Percentiles rank a stretch among this genome's conserved stretches.
phyloP scores from a whole-genome alignment of 2,113 vertebrate species.

The Dendrocopos noguchii region DNA sequence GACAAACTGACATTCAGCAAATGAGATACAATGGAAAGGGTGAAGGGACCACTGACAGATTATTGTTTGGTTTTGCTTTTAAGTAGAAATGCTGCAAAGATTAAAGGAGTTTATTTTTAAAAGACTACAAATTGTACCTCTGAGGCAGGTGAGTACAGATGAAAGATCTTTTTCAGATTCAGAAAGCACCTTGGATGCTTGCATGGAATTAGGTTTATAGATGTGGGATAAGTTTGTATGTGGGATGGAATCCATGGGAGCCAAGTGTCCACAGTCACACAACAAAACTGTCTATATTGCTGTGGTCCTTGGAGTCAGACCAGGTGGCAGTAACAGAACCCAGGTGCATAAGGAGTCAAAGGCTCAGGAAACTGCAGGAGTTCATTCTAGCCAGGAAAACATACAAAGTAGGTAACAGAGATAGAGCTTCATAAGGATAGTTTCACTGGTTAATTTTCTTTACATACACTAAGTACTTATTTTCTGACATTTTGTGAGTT shows the following conservation, averaged over 20 bases:
- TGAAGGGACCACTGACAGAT: neutral
- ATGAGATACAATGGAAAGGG: neutral
- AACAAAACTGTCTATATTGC: neutral
- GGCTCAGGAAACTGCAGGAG: neutral
- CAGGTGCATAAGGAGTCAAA: neutral
- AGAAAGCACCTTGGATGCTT: fast-evolving
- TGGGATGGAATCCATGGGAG: neutral
- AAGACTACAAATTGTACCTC: neutral
- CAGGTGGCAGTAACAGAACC: neutral
- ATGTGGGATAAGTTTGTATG: neutral
- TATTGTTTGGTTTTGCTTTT: neutral
- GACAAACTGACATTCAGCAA: neutral
- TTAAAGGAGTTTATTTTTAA: neutral
- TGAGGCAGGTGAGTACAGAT: neutral
- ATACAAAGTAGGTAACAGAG: neutral
- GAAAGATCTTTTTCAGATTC: neutral
- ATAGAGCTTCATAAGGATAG: too few relatives aligned
- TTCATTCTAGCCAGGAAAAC: neutral
- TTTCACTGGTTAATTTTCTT: too few relatives aligned
- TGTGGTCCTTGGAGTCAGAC: neutral
- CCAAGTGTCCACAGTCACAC: neutral
- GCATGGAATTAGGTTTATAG: neutral
- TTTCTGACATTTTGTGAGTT: neutral
- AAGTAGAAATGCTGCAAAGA: neutral
- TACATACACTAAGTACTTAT: neutral